phyloP scores from a whole-genome alignment of 2,113 vertebrate genomes.

The Trochalopteron elliotii region DNA sequence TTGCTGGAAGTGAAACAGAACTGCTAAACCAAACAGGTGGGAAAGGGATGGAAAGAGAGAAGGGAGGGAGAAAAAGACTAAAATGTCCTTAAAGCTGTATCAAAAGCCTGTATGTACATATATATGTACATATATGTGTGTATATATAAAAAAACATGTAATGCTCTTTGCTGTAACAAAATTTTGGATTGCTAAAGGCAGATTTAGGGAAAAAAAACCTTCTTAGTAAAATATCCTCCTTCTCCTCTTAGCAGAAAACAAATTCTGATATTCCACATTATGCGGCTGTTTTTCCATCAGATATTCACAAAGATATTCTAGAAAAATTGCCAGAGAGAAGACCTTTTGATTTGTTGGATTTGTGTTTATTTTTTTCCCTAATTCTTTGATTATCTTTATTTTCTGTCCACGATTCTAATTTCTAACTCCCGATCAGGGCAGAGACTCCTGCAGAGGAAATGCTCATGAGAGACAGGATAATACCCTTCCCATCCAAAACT shows the following conservation, averaged over 20 bases:
- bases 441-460: background rate
- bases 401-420: background rate
- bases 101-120: background rate
- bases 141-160: background rate
- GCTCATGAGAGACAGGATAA: background rate
- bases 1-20: slow-evolving; percentile 2
- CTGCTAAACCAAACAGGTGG: background rate
- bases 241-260: background rate
- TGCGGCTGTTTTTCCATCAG: background rate
- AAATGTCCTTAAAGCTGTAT: background rate
- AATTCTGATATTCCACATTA: background rate
- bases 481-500: background rate
- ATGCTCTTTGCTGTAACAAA: background rate
- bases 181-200: background rate
- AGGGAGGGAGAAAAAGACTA: background rate
- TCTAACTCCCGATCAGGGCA: background rate
- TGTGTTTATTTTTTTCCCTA: background rate
- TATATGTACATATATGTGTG: too few relatives aligned
- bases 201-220: background rate
- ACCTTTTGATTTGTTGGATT: background rate
- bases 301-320: background rate
- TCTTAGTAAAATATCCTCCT: background rate
- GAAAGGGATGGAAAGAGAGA: background rate
- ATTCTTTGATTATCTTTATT: background rate
- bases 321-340: background rate